phyloP scores from a whole-genome alignment of 37 sponge, comb jelly and placozoan species.

The Mnemiopsis leidyi region DNA sequence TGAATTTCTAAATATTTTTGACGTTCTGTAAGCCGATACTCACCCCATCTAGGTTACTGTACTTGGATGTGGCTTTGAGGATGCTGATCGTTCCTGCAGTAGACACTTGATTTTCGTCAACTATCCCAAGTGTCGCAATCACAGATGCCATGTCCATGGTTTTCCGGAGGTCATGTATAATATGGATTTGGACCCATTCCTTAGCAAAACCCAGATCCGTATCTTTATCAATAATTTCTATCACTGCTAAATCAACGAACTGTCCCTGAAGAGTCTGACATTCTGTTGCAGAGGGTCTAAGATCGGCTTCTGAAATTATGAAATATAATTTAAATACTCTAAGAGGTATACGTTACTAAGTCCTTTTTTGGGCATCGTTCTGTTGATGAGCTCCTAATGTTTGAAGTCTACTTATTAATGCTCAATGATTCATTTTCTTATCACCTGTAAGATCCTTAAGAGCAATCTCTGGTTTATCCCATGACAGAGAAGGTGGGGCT shows the following conservation, averaged over 20 bases:
- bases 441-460: background rate
- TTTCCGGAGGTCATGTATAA: background rate
- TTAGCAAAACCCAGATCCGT: background rate
- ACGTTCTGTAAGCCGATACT: too few species aligned
- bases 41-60: background rate
- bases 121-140: background rate
- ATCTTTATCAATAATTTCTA: background rate
- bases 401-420: too few species aligned
- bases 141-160: background rate
- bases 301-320: background rate
- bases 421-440: too few species aligned
- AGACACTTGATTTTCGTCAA: background rate
- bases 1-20: too few species aligned
- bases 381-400: too few species aligned
- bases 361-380: background rate
- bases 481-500: background rate
- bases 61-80: background rate
- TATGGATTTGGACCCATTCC: background rate
- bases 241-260: background rate
- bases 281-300: background rate
- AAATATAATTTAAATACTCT: too few species aligned
- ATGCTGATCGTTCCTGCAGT: background rate
- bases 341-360: too few species aligned
- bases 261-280: background rate
- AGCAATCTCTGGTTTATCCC: background rate